These are phyloP conservation scores for Brassicogethes aeneus DNA, from an alignment of 2,888 invertebrate genomes.

Conservation along the genomic window DNA sequence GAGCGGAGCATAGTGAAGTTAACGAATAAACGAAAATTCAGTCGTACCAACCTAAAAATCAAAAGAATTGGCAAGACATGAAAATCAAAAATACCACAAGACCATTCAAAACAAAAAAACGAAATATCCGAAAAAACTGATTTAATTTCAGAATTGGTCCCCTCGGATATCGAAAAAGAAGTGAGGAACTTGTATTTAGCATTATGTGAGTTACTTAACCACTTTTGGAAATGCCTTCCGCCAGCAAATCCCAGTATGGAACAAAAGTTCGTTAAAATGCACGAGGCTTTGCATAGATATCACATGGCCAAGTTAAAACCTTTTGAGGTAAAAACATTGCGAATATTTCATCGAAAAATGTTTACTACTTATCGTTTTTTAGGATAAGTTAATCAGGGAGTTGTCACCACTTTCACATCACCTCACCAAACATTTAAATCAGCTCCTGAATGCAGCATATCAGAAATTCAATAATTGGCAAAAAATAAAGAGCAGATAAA, in stretches of 20 bases:
- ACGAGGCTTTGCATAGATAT: slow-evolving; percentile 81
- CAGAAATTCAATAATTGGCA: slow-evolving; percentile 84
- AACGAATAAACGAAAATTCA: too few species aligned
- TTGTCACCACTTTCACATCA: slow-evolving; percentile 72
- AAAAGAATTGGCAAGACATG: too few species aligned
- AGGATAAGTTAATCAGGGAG: slow-evolving; percentile 77
- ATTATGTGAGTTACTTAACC: slow-evolving; percentile 79
- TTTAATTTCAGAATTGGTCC: slow-evolving; percentile 72
- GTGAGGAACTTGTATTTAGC: slow-evolving; percentile 78
- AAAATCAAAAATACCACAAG: too few species aligned
- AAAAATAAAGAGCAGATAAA: slow-evolving; percentile 36
- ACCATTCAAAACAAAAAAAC: too few species aligned
- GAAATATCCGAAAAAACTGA: too few species aligned
- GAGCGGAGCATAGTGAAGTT: too few species aligned
- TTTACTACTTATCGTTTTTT: slow-evolving; percentile 21
- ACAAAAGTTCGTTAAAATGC: slow-evolving; percentile 76
- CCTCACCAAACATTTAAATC: slow-evolving; percentile 78
- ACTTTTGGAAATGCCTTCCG: slow-evolving; percentile 94
- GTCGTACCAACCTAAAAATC: too few species aligned
- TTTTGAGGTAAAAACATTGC: slow-evolving; percentile 55
- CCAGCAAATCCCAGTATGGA: slow-evolving; percentile 65
- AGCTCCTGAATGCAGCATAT: slow-evolving; percentile 77
- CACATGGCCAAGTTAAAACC: slow-evolving; percentile 78
- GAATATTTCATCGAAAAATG: slow-evolving; percentile 4
- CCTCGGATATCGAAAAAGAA: slow-evolving; percentile 73